Evolutionary conservation across 2,113 vertebrate species (phyloP).

Genomic region (Centropristis striata): DNA sequence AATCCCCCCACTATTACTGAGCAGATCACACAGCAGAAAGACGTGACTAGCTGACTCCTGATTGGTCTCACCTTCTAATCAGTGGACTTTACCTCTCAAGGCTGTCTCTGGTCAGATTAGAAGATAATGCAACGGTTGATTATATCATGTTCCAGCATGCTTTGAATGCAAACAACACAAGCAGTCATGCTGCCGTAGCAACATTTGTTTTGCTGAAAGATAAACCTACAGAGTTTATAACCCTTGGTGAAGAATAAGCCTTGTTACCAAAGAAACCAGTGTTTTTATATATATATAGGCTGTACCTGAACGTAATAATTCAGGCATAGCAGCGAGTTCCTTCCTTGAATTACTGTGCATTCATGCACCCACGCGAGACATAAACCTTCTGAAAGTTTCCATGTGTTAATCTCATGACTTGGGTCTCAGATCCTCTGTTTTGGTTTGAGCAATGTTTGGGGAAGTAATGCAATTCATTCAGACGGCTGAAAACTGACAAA

Average conservation of each 20-base stretch:
- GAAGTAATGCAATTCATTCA: conserved; percentile 34
- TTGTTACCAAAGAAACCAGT: conserved; percentile 25
- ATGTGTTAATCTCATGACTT: conserved; percentile 23
- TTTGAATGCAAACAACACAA: conserved; percentile 13
- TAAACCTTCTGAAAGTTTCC: conserved; percentile 5
- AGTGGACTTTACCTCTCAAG: conserved; percentile 31
- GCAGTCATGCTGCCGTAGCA: conserved; percentile 36
- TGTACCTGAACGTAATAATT: background rate
- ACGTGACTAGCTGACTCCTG: conserved; percentile 9
- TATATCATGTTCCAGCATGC: conserved; percentile 7
- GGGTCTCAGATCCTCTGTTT: background rate
- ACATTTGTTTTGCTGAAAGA: conserved; percentile 38
- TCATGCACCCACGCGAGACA: background rate
- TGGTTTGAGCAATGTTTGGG: conserved; percentile 8
- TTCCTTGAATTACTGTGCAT: conserved; percentile 8
- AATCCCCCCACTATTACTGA: background rate
- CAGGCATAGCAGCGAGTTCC: background rate
- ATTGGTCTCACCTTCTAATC: conserved; percentile 38
- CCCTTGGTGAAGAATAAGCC: conserved; percentile 12
- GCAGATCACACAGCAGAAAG: conserved; percentile 3
- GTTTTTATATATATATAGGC: conserved; percentile 12
- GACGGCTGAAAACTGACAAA: background rate
- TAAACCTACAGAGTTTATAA: conserved; percentile 2
- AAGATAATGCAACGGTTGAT: background rate
- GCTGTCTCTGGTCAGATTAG: conserved; percentile 26